Conservation (phyloP, 2,888 invertebrate genomes). For the Heliconius erato region DNA sequence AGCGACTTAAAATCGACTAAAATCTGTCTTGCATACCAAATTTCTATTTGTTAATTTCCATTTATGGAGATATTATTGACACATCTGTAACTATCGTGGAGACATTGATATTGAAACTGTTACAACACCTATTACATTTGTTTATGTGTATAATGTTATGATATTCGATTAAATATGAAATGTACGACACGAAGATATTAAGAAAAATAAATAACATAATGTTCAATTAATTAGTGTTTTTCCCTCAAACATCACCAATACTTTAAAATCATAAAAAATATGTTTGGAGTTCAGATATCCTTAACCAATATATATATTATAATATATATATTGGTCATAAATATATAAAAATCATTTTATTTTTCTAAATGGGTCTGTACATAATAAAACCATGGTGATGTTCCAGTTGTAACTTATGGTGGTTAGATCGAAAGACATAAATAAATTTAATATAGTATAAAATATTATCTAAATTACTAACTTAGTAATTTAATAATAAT, state of each 20-base stretch:
- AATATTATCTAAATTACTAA: slow-evolving; percentile 12
- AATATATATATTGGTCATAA: no score
- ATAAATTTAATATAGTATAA: neutral
- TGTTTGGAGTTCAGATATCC: neutral
- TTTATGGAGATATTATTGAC: slow-evolving; percentile 46
- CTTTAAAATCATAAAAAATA: neutral
- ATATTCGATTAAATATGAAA: slow-evolving; percentile 28
- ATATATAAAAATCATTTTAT: neutral
- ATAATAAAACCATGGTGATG: neutral
- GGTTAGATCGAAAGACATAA: neutral
- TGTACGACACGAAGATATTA: neutral
- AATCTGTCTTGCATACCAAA: neutral
- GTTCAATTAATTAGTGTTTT: neutral
- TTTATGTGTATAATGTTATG: slow-evolving; percentile 23
- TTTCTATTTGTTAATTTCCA: neutral
- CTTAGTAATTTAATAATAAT: neutral
- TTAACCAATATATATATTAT: neutral
- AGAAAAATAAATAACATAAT: slow-evolving; percentile 16
- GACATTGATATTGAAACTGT: slow-evolving; percentile 32
- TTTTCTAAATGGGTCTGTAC: neutral
- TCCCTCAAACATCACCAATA: neutral
- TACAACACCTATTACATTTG: slow-evolving; percentile 39
- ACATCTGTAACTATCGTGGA: slow-evolving; percentile 19
- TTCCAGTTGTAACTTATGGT: neutral
- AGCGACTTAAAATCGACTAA: neutral